Base-by-base conservation (phyloP, 2,888 invertebrate genomes). In the Hyposoter didymator region DNA sequence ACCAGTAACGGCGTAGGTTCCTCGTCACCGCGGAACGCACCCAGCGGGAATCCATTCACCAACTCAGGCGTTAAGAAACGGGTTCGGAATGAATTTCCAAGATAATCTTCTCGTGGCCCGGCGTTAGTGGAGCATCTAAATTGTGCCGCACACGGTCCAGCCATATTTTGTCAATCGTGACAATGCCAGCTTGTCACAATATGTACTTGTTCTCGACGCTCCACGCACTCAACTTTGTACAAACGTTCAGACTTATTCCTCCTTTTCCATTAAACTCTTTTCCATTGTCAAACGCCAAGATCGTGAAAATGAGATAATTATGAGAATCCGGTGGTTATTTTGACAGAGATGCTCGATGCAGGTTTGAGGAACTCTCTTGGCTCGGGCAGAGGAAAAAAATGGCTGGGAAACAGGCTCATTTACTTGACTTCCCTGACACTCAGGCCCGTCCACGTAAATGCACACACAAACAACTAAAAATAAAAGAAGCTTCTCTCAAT, bases 31-130 rank as follows among this genome's bases (percentile, higher is more conserved):
- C 72, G 67, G 62, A 78, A 89, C 89, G 87, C 87, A 85, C 91
- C 19, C 93, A 91, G 91, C 92, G 89, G 93, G 93, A 87, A 86
- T 87, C 91, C 90, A 92, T 92, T 92, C 90, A 91, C 82, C 87
- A 88, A 86, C 89, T 89, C 88, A 87, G 86, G 88, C 89, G 91
- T 87, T 88, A 90, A 90, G 90, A 90, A 93, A 93, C 93, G 91
- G 90, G 93, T 92, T 91, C 89, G 86, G 89, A 92, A 93, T 92
- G 91, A 92, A 91, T 91, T 90, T 87, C 82, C 82, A 84, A 91
- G 92, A 92, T 92, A 89, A 91, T 90, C 88, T 91, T 87, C 88
- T 91, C 88, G 82, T 85, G 89, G 84, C 84, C 86, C 84, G 88
- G 87, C 87, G 90, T 88, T 90, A 89, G 88, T 87, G 86, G 88